Percentiles rank a stretch among this genome's conserved stretches.
These are phyloP conservation scores for Arbacia lixula DNA, from an alignment of 53 echinoderm and acorn worm species.

Conservation along the genomic window DNA sequence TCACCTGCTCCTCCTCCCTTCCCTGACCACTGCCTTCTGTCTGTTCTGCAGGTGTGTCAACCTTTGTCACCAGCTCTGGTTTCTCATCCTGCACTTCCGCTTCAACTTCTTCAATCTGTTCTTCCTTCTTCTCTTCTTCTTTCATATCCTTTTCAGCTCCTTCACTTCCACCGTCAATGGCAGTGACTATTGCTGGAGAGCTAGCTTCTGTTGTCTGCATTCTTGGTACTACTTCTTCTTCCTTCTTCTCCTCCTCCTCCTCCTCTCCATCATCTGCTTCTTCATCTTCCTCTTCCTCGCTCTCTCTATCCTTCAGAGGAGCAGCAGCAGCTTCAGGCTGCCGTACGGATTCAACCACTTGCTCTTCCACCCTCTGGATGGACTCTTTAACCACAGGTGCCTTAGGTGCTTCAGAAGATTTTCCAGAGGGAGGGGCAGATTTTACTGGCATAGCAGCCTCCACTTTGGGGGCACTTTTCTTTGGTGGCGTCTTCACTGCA, in stretches of 20 bases:
- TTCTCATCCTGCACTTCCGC: too few species aligned
- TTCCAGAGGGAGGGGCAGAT: conserved; percentile 53
- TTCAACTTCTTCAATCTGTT: conserved; percentile 27
- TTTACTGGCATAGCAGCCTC: conserved; percentile 35
- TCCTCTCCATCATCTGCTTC: conserved; percentile 21
- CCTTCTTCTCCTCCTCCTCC: conserved; percentile 20
- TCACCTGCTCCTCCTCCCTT: conserved; percentile 12
- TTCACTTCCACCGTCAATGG: not conserved
- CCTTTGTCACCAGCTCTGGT: too few species aligned
- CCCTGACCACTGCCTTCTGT: too few species aligned
- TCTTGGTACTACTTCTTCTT: conserved; percentile 37
- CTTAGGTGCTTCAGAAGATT: not conserved
- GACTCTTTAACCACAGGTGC: conserved; percentile 11
- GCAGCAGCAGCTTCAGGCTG: conserved; percentile 6
- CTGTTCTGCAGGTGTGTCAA: too few species aligned
- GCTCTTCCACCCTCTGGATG: conserved; percentile 49
- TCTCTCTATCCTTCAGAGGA: conserved; percentile 33
- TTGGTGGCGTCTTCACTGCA: conserved; percentile 14
- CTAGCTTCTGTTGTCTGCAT: conserved; percentile 10
- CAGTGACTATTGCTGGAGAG: not conserved
- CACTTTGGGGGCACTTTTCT: conserved; percentile 6
- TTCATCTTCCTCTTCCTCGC: conserved; percentile 18
- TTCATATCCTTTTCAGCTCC: not conserved
- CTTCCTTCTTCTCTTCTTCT: conserved; percentile 3
- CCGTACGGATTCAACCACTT: conserved; percentile 43